Base-by-base conservation (phyloP, 2,797 vertebrate genomes). In the Liparis tanakae region DNA sequence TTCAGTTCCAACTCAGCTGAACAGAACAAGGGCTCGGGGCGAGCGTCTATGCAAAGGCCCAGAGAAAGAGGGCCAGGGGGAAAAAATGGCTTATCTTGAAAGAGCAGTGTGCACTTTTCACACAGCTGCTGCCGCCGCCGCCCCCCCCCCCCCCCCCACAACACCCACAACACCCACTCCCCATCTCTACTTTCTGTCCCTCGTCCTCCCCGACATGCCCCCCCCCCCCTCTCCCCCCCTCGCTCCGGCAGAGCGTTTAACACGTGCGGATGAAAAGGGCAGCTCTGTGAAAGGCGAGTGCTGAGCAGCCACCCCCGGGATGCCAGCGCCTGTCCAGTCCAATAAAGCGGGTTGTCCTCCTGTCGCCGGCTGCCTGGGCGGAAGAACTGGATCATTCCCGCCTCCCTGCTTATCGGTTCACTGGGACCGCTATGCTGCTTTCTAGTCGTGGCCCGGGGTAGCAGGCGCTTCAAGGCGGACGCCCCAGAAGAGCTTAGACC, bases 291-390 rank as follows among this genome's bases (percentile, higher is more conserved):
- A 95, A 95, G 87, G 84, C 93, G 91, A 91, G 89, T 67, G 86
- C 78, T 85, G 92, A 93, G 91, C 91, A 89, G 92, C 94, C 89
- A 86, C 88, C 88, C 91, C 91, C 90, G 87, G 94, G 94, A 94
- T 91, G 92, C 93, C 95, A 94, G 92, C 82, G 93, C 94, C 95
- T 95, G 95, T 96, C 95, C 94, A 78, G 86, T 95, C 94, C 90
- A 96, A 96, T 96, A 95, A 96, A 94, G 91, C 87, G 88, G 93
- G 83, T 91, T 92, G 90, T 92, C 90, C 91, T 89, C 79, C 85
- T 85, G 78, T 82, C 83, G 83, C 81, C 48, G 72, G 74, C 83
- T 82, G 87, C 83, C 84, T 76, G 82, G 83, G 84, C 74, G 71
- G 84, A 80, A 88, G 81, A 89, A 85, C 86, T 61, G 87, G 82